A percentile compares a stretch with the other conserved stretches of the same genome.
phyloP scores from a whole-genome alignment of 2,797 vertebrate species.

The Sebastes paucispinis region DNA sequence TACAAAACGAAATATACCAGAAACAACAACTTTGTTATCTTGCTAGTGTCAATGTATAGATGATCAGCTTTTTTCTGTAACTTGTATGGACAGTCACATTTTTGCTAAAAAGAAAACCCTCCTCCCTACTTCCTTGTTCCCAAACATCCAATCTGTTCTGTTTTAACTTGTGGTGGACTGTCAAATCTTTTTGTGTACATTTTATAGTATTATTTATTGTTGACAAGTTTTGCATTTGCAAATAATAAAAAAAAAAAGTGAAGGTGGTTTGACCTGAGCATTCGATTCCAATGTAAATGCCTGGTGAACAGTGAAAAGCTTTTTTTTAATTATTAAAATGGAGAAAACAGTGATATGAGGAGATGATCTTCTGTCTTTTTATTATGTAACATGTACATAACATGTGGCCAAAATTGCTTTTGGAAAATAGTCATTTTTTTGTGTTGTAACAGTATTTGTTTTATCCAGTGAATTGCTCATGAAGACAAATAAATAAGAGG shows the following conservation, averaged over 20 bases:
- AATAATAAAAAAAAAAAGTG: slow-evolving; percentile 68
- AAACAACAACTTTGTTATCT: slow-evolving; percentile 83
- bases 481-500: slow-evolving; percentile 86
- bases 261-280: slow-evolving; percentile 78
- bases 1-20: slow-evolving; percentile 79
- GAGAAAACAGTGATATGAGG: slow-evolving; percentile 69
- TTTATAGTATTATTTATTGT: slow-evolving; percentile 91
- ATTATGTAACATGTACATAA: slow-evolving; percentile 85
- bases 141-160: slow-evolving; percentile 74
- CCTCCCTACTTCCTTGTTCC: slow-evolving; percentile 43
- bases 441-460: slow-evolving; percentile 89
- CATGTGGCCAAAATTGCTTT: slow-evolving; percentile 83
- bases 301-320: slow-evolving; percentile 71
- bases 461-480: slow-evolving; percentile 85
- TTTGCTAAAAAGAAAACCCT: slow-evolving; percentile 75
- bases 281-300: slow-evolving; percentile 76
- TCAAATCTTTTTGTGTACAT: slow-evolving; percentile 85
- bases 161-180: slow-evolving; percentile 84
- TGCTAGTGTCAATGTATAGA: slow-evolving; percentile 87
- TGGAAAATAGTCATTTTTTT: slow-evolving; percentile 77
- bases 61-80: slow-evolving; percentile 84
- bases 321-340: slow-evolving; percentile 77
- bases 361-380: slow-evolving; percentile 76
- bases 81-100: slow-evolving; percentile 82
- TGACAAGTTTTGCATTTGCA: slow-evolving; percentile 85